phyloP scores from a whole-genome alignment of 2,113 vertebrate genomes.

The Anthoscopus minutus region DNA sequence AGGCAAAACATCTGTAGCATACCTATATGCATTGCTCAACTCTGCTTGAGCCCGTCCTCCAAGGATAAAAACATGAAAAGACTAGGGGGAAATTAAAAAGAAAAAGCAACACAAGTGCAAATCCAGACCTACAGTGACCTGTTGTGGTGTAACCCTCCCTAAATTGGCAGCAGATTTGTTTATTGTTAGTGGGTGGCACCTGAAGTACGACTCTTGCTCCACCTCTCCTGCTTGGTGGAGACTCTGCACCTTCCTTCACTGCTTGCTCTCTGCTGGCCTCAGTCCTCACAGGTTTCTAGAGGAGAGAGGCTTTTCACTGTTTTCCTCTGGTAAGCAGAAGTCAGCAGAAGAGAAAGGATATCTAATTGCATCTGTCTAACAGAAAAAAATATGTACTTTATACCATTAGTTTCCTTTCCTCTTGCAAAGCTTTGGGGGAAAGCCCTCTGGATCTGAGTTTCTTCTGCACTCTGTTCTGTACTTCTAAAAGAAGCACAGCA shows the following conservation, averaged over 20 bases:
- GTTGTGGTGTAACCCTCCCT: neutral
- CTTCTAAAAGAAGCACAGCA: neutral
- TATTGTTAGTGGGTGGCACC: neutral
- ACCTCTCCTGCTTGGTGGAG: too few relatives aligned
- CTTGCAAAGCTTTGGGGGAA: neutral
- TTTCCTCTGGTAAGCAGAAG: neutral
- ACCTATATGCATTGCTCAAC: rapidly evolving
- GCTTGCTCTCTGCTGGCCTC: neutral
- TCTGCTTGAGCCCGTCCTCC: neutral
- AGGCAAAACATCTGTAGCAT: neutral
- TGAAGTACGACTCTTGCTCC: neutral
- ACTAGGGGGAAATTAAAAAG: neutral
- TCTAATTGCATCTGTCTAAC: neutral
- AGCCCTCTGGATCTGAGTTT: neutral
- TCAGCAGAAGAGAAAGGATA: neutral
- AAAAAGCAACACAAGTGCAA: neutral
- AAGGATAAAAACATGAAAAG: neutral
- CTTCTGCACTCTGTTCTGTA: neutral
- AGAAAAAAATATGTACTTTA: neutral
- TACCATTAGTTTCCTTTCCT: neutral
- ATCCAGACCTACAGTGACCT: neutral
- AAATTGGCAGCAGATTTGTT: neutral
- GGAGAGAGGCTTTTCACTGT: neutral
- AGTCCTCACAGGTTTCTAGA: rapidly evolving
- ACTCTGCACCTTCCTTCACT: neutral